Evolutionary conservation across 2,888 invertebrate species (phyloP), one percentile per base, ranked within the genome.

Genomic region (Acanthosoma haemorrhoidale): DNA sequence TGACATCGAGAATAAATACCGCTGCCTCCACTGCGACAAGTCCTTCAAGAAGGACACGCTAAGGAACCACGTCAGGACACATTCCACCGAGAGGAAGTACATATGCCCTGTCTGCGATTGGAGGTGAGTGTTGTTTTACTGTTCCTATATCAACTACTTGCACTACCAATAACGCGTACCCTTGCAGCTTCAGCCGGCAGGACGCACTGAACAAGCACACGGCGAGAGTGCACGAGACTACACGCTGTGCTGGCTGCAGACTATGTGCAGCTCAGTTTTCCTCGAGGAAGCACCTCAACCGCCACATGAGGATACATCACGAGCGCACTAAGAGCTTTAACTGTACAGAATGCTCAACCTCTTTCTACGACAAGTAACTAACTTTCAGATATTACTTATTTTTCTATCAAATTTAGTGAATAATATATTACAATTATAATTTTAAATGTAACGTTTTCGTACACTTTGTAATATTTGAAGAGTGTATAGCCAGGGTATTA

Each of bases 11-110:
- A 77, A 82, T 0, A 87, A 85, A 75, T 87, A 87, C 75, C 78
- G 81, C 2, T 92, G 92, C 76, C 87, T 88, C 0, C 76, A 88
- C 29, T 92, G 92, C 76, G 81, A 84, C 1, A 88, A 87, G 77
- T 78, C 78, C 5, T 89, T 87, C 75, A 81, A 82, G 9, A 91
- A 89, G 77, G 80, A 84, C 9, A 87, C 89, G 0, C 79, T 92
- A 15, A 83, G 87, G 1, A 84, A 85, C 70, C 91, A 92, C 78
- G 79, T 92, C 51, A 83, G 88, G 34, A 84, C 84, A 68, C 92
- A 92, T 76, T 91, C 91, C 0, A 85, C 87, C 31, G 92, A 92
- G 77, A 84, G 87, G 71, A 88, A 88, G 0, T 90, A 85, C 76
- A 80, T 82, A 3, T 92, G 92, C 76, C 39, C 71, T 2, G 79